These are phyloP conservation scores for Hemaris fuciformis DNA, from an alignment of 2,888 invertebrate species.

Conservation along the genomic window DNA sequence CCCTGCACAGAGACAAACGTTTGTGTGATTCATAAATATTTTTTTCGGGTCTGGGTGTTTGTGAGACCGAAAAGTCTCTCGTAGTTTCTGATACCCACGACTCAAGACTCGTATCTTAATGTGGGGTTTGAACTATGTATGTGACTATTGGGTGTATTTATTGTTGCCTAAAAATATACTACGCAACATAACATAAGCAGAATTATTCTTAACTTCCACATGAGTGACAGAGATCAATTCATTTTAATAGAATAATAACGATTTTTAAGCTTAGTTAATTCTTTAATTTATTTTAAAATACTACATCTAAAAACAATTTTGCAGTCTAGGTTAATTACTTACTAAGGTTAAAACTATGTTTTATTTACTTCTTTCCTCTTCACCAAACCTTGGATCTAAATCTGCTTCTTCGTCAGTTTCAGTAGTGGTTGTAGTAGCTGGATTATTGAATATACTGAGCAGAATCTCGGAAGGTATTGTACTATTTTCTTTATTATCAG, in stretches of 20 bases:
- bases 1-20: no score
- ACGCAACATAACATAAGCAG: no score
- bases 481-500: neutral
- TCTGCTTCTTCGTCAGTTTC: neutral
- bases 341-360: neutral
- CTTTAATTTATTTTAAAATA: neutral
- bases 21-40: no score
- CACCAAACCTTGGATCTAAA: conserved; percentile 24
- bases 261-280: neutral
- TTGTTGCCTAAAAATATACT: no score
- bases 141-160: no score
- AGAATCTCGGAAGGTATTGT: neutral
- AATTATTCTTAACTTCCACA: no score
- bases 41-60: no score
- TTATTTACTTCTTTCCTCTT: conserved; percentile 2
- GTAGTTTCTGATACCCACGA: no score
- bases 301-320: neutral
- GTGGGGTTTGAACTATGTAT: no score
- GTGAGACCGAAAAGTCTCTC: no score
- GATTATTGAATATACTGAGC: neutral
- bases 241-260: neutral
- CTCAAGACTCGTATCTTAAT: no score
- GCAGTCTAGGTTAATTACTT: neutral
- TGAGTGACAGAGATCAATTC: no score
- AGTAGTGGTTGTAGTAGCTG: conserved; percentile 10